A percentile compares a stretch with the other conserved stretches of the same genome.
These are phyloP conservation scores for Cardiocondyla obscurior DNA, from an alignment of 1,140 invertebrate genomes.

Conservation along the genomic window DNA sequence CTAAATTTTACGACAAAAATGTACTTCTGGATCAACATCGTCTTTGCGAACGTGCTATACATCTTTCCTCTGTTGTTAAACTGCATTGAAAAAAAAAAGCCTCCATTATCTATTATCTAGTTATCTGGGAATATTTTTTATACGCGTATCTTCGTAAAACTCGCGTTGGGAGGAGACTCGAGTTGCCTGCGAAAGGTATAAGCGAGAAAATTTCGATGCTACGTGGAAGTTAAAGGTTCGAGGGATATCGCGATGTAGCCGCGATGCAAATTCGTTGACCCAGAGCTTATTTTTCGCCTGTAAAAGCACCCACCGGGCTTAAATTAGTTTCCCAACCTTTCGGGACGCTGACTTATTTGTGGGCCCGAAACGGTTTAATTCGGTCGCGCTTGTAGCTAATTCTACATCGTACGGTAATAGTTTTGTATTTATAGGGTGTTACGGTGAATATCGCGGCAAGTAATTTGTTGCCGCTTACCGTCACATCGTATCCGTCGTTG, in stretches of 20 bases:
- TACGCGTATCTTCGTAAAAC: not conserved
- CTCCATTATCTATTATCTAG: conserved; percentile 11
- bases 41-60: not conserved
- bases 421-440: conserved; percentile 41
- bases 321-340: conserved; percentile 22
- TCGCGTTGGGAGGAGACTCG: not conserved
- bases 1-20: not conserved
- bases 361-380: conserved; percentile 48
- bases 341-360: conserved; percentile 35
- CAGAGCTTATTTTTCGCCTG: conserved; percentile 15
- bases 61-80: not conserved
- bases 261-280: conserved; percentile 22
- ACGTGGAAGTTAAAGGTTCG: not conserved
- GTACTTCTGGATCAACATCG: not conserved
- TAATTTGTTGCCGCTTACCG: not conserved
- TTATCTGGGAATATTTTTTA: conserved; percentile 32
- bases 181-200: not conserved
- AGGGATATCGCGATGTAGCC: not conserved
- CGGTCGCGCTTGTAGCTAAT: conserved; percentile 33
- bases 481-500: not conserved
- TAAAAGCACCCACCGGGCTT: conserved; percentile 41
- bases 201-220: not conserved
- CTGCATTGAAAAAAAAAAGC: not conserved
- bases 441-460: not conserved
- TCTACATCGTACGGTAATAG: conserved; percentile 25